Evolutionary conservation across 2,113 vertebrate genomes (phyloP).

Genomic region (Baryphthengus martii): DNA sequence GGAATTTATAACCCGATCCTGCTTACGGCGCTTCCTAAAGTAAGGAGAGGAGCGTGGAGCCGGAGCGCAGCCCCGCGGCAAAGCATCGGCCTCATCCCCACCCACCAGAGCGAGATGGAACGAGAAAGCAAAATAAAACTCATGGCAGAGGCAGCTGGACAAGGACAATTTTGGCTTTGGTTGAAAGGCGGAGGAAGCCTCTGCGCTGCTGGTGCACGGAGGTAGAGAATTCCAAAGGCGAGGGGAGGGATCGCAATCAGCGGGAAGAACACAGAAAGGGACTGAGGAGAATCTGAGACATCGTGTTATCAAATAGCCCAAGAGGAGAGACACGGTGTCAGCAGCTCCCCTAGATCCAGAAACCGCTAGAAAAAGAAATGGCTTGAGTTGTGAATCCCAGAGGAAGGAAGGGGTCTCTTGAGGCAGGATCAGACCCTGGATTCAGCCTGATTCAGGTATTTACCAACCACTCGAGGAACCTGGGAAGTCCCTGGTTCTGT

Average conservation of each 20-base stretch:
- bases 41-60: background rate
- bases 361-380: background rate
- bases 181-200: background rate
- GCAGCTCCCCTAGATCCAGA: background rate
- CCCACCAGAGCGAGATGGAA: fast-evolving
- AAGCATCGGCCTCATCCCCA: background rate
- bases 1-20: background rate
- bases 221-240: background rate
- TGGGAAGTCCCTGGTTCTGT: background rate
- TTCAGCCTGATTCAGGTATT: background rate
- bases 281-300: background rate
- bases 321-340: background rate
- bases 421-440: background rate
- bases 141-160: background rate
- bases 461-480: background rate
- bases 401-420: background rate
- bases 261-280: background rate
- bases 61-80: background rate
- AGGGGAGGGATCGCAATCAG: background rate
- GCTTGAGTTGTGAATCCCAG: background rate
- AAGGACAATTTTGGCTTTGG: background rate
- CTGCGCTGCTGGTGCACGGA: background rate
- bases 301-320: background rate
- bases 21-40: background rate
- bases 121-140: background rate